Evolutionary conservation across 2,113 vertebrate species (phyloP).

Genomic region (Leucopternis melanops): DNA sequence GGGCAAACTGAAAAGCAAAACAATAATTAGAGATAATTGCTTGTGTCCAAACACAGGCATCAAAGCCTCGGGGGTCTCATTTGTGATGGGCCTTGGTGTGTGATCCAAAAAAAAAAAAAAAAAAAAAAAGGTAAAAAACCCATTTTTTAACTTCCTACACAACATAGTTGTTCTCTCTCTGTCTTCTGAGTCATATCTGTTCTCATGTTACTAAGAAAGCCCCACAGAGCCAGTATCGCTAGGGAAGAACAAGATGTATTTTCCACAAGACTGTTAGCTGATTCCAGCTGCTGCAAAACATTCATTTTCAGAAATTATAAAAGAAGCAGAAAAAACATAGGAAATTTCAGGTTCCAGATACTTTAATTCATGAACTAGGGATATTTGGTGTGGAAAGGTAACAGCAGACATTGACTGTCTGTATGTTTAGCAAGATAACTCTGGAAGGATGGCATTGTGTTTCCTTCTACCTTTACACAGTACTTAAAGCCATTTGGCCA

Average conservation of each 20-base stretch:
- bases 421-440: not conserved
- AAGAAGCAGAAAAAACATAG: not conserved
- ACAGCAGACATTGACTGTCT: not conserved
- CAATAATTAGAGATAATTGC: constrained; percentile 92
- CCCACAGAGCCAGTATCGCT: not conserved
- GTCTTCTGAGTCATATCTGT: constrained; percentile 43
- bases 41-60: constrained; percentile 93
- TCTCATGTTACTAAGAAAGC: constrained; percentile 32
- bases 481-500: not conserved
- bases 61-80: constrained; percentile 78
- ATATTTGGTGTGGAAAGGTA: not conserved
- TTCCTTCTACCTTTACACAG: not conserved
- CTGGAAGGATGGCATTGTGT: not conserved
- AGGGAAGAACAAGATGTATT: constrained; percentile 33
- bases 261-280: not conserved
- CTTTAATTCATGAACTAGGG: not conserved
- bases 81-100: constrained; percentile 76
- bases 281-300: constrained; percentile 5
- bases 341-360: not conserved
- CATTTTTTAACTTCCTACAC: constrained; percentile 8
- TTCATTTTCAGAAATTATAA: not conserved
- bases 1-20: constrained; percentile 85
- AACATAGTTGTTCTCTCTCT: constrained; percentile 8
- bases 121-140: not conserved
- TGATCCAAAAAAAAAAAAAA: constrained; percentile 51